Base-by-base conservation (phyloP, 23 tunicate species). In the Ascidia mentula region DNA sequence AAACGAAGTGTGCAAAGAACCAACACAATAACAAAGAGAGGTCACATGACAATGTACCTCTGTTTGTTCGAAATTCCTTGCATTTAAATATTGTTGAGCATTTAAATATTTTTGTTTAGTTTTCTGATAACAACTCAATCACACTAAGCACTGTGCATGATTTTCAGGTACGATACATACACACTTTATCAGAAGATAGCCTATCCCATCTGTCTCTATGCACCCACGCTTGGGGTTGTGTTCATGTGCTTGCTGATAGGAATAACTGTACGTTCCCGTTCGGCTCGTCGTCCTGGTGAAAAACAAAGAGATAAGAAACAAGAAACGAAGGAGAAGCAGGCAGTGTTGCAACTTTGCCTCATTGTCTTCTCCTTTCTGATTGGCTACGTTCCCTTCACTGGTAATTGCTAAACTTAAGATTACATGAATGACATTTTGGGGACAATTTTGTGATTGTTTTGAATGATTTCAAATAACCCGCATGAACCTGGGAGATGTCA, bases 311-410 rank as follows among this genome's bases (percentile, higher is more conserved):
- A 77, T 7, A 37, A 46, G 8, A 37, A 69, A 24, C 46, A 83
- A 45, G 34, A 75, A 36, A 59, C 36, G 38, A 85, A 85, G 33
- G 78, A 86, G 36, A 73, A 32, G 28, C 84, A 73, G 36, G 85
- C 85, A 12, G 85, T 86, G 22, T 18, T 74, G 18, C 90, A 86
- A 46, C 71, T 86, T 34, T 33, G 53, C 30, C 82, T 86, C 7
- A 86, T 86, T 34, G 85, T 80, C 0, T 34, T 80, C 31, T 86
- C 85, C 20, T 86, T 74, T 60, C 39, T 86, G 39, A 73, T 86
- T 60, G 90, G 90, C 36, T 86, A 86, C 75, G 46, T 86, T 28
- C 85, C 90, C 5, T 76, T 86, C 45, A 76, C 85, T 71, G 85
- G 90, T 86, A 65, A 53, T n/a, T n/a, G n/a, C n/a, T n/a, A n/a